These are phyloP conservation scores for Gari tellinella DNA, from an alignment of 2,888 invertebrate species.

Conservation along the genomic window DNA sequence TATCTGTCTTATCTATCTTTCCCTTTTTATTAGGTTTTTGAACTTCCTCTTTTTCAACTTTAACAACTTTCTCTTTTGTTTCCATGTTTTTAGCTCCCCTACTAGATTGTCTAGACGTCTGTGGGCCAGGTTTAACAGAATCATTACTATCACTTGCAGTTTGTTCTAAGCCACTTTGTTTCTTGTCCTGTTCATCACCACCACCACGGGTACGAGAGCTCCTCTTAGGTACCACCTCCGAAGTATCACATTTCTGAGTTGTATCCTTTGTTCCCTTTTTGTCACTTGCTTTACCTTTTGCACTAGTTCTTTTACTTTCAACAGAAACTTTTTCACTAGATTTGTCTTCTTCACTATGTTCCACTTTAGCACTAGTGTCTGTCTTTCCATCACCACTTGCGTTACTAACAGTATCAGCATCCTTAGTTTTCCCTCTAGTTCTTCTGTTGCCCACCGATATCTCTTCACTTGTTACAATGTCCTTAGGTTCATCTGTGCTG, in stretches of 20 bases:
- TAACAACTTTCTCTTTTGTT: too few relatives aligned
- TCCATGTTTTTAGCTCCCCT: too few relatives aligned
- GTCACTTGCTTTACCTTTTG: not conserved
- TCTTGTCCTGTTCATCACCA: not conserved
- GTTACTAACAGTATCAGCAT: too few relatives aligned
- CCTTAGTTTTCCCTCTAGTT: constrained; percentile 1
- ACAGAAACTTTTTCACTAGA: not conserved
- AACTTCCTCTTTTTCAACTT: too few relatives aligned
- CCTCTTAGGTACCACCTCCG: not conserved
- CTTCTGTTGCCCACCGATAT: not conserved
- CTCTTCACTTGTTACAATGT: constrained; percentile 8
- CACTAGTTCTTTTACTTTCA: constrained; percentile 7
- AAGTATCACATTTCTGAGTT: constrained; percentile 1
- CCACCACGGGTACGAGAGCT: not conserved
- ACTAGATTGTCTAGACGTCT: too few relatives aligned
- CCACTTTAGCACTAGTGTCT: constrained; percentile 5
- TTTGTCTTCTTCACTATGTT: constrained; percentile 10
- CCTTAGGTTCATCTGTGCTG: constrained; percentile 2
- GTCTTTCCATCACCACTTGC: constrained; percentile 2
- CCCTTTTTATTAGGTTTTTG: too few relatives aligned
- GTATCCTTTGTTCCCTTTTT: not conserved
- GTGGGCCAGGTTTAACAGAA: too few relatives aligned
- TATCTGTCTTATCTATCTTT: too few relatives aligned
- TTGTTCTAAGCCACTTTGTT: too few relatives aligned
- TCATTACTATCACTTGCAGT: too few relatives aligned